Evolutionary conservation across 2,888 invertebrate species (phyloP).

Genomic region (Cheilosia variabilis): DNA sequence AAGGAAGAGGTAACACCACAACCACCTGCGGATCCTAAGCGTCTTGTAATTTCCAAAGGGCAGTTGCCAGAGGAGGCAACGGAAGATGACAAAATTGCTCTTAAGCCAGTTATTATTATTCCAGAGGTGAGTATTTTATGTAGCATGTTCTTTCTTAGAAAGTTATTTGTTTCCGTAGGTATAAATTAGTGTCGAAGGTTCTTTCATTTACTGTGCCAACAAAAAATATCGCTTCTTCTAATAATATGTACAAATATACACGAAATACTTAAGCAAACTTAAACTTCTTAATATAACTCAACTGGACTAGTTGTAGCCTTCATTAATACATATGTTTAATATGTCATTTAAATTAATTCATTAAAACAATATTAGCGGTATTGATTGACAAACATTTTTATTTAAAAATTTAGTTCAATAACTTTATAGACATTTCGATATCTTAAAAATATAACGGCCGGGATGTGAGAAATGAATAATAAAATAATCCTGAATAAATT

Average conservation of each 20-base stretch:
- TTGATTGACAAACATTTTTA: too few relatives aligned
- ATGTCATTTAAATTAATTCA: too few relatives aligned
- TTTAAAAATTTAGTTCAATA: too few relatives aligned
- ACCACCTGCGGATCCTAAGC: conserved; percentile 77
- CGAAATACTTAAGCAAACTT: too few relatives aligned
- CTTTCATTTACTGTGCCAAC: background rate
- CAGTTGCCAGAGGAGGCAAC: conserved; percentile 80
- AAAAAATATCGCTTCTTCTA: background rate
- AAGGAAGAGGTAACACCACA: conserved; percentile 78
- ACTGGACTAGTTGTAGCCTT: too few relatives aligned
- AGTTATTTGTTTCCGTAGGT: background rate
- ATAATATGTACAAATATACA: background rate
- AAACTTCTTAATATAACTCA: too few relatives aligned
- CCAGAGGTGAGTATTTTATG: conserved; percentile 80
- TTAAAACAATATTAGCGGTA: too few relatives aligned
- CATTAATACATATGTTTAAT: too few relatives aligned
- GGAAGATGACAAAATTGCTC: conserved; percentile 78
- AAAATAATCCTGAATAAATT: too few relatives aligned
- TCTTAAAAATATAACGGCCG: too few relatives aligned
- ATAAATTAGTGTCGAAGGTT: background rate
- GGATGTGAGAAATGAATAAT: too few relatives aligned
- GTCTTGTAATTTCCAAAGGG: conserved; percentile 82
- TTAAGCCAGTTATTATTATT: conserved; percentile 83
- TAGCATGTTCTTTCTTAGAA: background rate
- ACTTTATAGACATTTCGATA: too few relatives aligned